Conservation (phyloP, 2,113 vertebrate genomes). For the Calonectris borealis region DNA sequence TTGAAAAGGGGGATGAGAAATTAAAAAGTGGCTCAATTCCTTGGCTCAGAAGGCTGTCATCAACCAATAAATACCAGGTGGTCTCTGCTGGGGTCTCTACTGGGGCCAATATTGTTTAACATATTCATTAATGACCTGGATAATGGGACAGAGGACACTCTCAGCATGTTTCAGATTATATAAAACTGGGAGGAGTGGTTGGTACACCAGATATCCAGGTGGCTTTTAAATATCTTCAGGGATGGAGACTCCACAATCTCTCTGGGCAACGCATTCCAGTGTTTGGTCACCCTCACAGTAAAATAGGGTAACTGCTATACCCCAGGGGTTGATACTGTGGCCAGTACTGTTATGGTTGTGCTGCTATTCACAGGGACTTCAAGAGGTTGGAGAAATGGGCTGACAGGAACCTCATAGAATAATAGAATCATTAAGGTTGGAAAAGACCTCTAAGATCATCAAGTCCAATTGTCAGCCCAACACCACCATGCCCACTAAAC, state of each 20-base stretch:
- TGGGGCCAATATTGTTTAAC: not conserved
- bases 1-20: not conserved
- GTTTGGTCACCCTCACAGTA: not conserved
- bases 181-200: not conserved
- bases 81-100: not conserved
- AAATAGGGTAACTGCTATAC: not conserved
- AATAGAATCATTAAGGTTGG: too few relatives aligned
- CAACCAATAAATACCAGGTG: not conserved
- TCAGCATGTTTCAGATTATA: not conserved
- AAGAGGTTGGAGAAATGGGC: not conserved
- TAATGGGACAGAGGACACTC: not conserved
- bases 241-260: not conserved
- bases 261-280: rapidly evolving
- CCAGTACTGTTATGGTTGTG: not conserved
- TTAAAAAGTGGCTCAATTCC: not conserved
- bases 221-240: not conserved
- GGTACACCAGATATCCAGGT: not conserved
- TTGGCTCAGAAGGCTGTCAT: not conserved
- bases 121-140: not conserved
- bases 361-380: not conserved
- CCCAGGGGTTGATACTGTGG: not conserved
- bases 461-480: too few relatives aligned
- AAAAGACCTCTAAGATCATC: too few relatives aligned
- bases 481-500: too few relatives aligned
- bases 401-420: not conserved